Percentiles rank a stretch among this genome's conserved stretches.
Evolutionary conservation across 1,140 invertebrate species (phyloP).

Genomic region (Drosophila kanapiae): DNA sequence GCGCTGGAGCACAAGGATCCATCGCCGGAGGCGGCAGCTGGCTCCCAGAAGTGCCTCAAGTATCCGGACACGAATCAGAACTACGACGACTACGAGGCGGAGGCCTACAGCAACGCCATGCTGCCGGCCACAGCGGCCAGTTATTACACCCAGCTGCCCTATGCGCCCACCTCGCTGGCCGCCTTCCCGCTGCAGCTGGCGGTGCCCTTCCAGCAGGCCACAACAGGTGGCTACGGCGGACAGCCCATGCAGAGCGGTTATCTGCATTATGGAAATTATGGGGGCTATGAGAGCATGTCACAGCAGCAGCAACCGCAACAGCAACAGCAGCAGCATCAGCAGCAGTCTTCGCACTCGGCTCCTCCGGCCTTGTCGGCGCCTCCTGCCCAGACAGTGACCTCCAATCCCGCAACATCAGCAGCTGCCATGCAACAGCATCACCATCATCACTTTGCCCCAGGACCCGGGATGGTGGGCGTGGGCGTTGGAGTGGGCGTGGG

Average conservation of each 20-base stretch:
- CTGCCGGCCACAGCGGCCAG: conserved; percentile 51
- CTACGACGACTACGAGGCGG: conserved; percentile 87
- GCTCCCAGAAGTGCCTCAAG: conserved; percentile 89
- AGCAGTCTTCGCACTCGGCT: conserved; percentile 28
- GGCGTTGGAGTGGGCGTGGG: conserved; percentile 46
- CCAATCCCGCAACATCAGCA: conserved; percentile 1
- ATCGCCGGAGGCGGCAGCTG: conserved; percentile 1
- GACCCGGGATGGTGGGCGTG: conserved; percentile 52
- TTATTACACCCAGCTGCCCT: conserved; percentile 79
- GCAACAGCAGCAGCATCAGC: conserved; percentile 33
- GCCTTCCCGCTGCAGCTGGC: conserved; percentile 77
- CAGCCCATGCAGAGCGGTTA: conserved; percentile 72
- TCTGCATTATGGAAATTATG: conserved; percentile 76
- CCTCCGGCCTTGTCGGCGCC: conserved; percentile 24
- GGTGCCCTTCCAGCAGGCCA: conserved; percentile 73
- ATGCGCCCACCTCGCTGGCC: conserved; percentile 53
- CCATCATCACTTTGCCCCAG: conserved; percentile 52
- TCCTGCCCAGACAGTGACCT: conserved; percentile 49
- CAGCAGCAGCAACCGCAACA: conserved; percentile 32
- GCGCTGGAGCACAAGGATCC: conserved; percentile 54
- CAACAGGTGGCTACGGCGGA: conserved; percentile 33
- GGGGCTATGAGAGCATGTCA: conserved; percentile 53
- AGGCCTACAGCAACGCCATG: conserved; percentile 87
- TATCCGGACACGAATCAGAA: conserved; percentile 86
- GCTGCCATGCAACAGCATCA: conserved; percentile 46